Evolutionary conservation across 2,113 vertebrate genomes (phyloP).

Genomic region (Galeopterus variegatus): DNA sequence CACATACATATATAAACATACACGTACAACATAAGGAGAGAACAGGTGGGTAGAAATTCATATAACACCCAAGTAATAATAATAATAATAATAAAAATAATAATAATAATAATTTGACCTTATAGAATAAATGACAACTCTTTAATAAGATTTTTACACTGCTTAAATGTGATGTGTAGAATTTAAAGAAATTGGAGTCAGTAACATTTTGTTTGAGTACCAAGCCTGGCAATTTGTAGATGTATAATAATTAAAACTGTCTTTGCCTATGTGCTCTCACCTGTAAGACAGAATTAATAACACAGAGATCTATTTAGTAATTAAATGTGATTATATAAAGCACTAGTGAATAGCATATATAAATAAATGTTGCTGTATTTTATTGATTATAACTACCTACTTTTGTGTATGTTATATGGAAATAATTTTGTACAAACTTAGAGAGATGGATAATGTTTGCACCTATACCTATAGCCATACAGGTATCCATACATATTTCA

Average conservation of each 20-base stretch:
- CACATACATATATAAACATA: not conserved
- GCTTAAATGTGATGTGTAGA: not conserved
- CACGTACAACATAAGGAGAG: not conserved
- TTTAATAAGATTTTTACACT: not conserved
- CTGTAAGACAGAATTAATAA: not conserved
- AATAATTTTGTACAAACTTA: not conserved
- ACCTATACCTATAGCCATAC: no score
- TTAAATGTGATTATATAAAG: not conserved
- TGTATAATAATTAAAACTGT: not conserved
- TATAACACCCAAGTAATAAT: not conserved
- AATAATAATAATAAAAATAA: no score
- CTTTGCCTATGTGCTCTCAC: not conserved
- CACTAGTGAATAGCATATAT: not conserved
- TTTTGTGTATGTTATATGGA: not conserved
- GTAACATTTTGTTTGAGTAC: not conserved
- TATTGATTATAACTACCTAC: not conserved
- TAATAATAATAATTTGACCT: not conserved
- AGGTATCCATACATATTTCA: not conserved
- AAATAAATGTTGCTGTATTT: not conserved
- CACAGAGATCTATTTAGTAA: not conserved
- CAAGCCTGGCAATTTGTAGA: not conserved
- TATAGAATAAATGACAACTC: not conserved
- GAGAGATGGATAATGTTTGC: not conserved
- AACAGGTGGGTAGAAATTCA: not conserved
- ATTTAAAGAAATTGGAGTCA: not conserved